Evolutionary conservation across 2,888 invertebrate species (phyloP).

Genomic region (Resseliella maxima): DNA sequence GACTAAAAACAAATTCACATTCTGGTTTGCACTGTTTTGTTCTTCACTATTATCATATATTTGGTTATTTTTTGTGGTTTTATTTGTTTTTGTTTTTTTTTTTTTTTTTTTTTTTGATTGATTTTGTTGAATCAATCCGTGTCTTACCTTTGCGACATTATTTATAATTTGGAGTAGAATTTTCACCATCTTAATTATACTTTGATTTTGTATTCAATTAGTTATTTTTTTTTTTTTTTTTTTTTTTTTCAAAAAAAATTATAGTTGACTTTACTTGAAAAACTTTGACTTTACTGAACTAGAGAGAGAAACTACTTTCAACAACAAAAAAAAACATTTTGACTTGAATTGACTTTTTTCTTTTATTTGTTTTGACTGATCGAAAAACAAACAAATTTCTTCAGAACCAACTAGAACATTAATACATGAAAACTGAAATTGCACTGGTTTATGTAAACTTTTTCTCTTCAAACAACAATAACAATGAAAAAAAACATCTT

Average conservation of each 20-base stretch:
- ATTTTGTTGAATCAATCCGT: conserved; percentile 41
- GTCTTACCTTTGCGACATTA: conserved; percentile 53
- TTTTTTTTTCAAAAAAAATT: neutral
- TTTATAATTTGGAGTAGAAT: conserved; percentile 53
- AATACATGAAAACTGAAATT: neutral
- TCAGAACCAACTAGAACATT: conserved; percentile 49
- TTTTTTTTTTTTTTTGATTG: conserved; percentile 8
- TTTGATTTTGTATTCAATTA: neutral
- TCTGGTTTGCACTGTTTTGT: neutral
- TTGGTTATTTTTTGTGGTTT: neutral
- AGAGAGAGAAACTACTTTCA: neutral
- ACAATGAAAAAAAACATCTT: too few species aligned
- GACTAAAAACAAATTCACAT: neutral
- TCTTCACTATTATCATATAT: neutral
- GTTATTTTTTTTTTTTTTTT: neutral
- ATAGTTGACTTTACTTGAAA: neutral
- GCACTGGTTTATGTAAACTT: conserved; percentile 49
- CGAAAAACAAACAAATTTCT: neutral
- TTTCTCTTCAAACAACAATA: neutral
- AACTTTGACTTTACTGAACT: neutral
- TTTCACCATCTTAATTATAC: conserved; percentile 47
- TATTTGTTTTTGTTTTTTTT: neutral
- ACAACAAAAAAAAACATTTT: neutral
- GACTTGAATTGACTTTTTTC: conserved; percentile 14
- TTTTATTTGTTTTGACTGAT: too few species aligned